Base-by-base conservation (phyloP, 2,888 invertebrate genomes). In the Tethea ocularis region DNA sequence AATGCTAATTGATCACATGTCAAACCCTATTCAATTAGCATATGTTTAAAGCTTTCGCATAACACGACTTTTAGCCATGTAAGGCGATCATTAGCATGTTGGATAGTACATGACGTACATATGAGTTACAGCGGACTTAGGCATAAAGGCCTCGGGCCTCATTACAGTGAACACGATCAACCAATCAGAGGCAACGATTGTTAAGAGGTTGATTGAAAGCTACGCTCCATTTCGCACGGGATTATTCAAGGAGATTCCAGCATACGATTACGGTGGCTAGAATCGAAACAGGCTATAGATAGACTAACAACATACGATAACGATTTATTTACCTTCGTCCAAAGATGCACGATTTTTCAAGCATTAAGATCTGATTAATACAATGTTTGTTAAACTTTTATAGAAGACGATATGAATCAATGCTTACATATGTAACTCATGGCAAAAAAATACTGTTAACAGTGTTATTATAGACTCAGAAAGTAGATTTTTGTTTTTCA, bases 81-180 rank as follows among this genome's bases (percentile, higher is more conserved):
- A 79, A 61, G 77, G 74, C 60, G 69, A 70, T 77, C 76, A 80
- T 77, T 80, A 80, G 78, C 69, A 78, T 75, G 73, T 77, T 68
- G 68, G 73, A 70, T 46, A 46, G 46, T 46, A 71, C 81, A 76
- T 77, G 81, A 75, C 76, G 79, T 77, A 74, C 77, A 80, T 84
- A 86, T 81, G 82, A 83, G 80, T 46, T 46, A 46, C 46, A 46
- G 20, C 80, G 78, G 74, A 72, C 68, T 69, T 72, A 67, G 61
- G 61, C 29, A 29, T 53, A 53, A 53, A 72, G 73, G 75, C 72
- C 74, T 75, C 78, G 78, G 75, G 77, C 73, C 86, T 86, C 85
- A 88, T 88, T 88, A 88, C 75, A 68, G 63, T 69, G 78, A 80
- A 84, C 86, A 85, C 85, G 87, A 84, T 78, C 77, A 74, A 74